Conservation (phyloP, 2,113 vertebrate species). For the Elephas maximus region DNA sequence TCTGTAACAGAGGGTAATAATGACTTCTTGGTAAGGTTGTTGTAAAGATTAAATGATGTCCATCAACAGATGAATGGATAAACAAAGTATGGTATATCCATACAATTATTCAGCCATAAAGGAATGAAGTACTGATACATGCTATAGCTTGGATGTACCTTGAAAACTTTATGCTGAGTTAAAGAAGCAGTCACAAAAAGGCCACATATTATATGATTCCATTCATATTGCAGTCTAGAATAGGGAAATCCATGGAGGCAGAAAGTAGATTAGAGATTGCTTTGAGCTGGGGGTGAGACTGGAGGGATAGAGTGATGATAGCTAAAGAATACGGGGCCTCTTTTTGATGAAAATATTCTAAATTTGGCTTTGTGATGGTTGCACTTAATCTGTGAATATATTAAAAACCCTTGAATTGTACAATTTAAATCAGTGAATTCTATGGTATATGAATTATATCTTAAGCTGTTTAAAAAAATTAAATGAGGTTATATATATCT, state of each 20-base stretch:
- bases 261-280: not conserved
- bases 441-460: not conserved
- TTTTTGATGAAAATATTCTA: not conserved
- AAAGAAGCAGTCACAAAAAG: not conserved
- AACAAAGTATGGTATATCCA: not conserved
- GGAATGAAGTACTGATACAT: not conserved
- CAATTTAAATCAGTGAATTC: not conserved
- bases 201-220: not conserved
- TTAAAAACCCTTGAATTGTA: not conserved
- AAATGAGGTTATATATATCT: not conserved
- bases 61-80: no score
- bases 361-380: not conserved
- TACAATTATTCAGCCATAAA: not conserved
- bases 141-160: not conserved
- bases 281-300: not conserved
- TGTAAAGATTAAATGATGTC: no score
- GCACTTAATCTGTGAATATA: not conserved
- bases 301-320: not conserved
- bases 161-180: not conserved
- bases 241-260: not conserved
- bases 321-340: not conserved
- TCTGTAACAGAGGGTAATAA: constrained; percentile 16
- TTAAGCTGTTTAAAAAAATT: not conserved
- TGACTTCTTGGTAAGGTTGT: not conserved
- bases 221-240: not conserved